Evolutionary conservation across 2,797 vertebrate species (phyloP).

Genomic region (Meda fulgida): DNA sequence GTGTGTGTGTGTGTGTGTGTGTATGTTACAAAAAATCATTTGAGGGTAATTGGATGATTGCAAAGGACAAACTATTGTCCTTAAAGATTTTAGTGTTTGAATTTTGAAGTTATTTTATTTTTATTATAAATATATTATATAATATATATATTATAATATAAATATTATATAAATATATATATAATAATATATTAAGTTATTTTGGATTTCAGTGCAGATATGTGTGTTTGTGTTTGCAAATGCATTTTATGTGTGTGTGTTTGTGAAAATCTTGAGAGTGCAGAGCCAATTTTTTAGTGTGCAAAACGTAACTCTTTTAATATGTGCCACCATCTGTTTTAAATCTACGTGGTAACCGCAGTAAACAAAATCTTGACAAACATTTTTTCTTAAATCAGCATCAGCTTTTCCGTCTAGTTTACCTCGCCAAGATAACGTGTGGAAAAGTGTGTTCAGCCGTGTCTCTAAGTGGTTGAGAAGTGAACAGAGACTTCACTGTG

Average conservation of each 20-base stretch:
- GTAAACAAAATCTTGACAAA: constrained; percentile 12
- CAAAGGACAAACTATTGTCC: not conserved
- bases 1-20: too few relatives aligned
- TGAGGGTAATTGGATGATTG: not conserved
- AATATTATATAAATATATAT: too few relatives aligned
- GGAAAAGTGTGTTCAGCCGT: constrained; percentile 41
- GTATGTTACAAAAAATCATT: too few relatives aligned
- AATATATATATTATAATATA: too few relatives aligned
- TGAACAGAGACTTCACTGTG: constrained; percentile 70
- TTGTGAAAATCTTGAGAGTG: constrained; percentile 8
- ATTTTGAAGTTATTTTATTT: not conserved
- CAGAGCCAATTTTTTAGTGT: not conserved
- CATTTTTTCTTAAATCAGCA: not conserved
- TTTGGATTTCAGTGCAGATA: not conserved
- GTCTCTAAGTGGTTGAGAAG: not conserved
- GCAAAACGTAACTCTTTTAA: not conserved
- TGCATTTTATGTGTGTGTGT: not conserved
- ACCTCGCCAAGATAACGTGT: constrained; percentile 22
- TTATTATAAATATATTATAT: too few relatives aligned
- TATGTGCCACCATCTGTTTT: constrained; percentile 23
- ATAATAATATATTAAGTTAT: too few relatives aligned
- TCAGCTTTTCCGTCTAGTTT: constrained; percentile 12
- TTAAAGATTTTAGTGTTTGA: not conserved
- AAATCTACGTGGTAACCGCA: not conserved
- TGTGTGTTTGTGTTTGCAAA: not conserved